These are phyloP conservation scores for Orchesella flavescens DNA, from an alignment of 2,888 invertebrate genomes.

Conservation along the genomic window DNA sequence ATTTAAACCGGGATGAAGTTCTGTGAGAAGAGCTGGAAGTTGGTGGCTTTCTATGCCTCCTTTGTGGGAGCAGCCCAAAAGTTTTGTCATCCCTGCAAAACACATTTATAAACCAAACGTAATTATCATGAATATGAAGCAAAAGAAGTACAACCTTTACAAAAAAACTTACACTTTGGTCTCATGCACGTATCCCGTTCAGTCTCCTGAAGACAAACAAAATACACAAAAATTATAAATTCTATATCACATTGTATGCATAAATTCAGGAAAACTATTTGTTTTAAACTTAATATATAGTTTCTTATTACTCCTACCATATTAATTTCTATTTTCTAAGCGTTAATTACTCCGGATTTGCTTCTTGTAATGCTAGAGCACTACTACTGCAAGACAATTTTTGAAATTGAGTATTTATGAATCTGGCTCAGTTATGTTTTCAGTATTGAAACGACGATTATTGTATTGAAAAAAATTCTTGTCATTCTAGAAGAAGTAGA, in stretches of 20 bases:
- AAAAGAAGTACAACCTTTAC: neutral
- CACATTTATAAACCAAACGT: neutral
- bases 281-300: no score
- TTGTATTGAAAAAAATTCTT: no score
- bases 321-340: no score
- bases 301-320: no score
- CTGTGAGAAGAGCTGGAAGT: slow-evolving; percentile 37
- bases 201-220: slow-evolving; percentile 40
- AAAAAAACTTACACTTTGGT: slow-evolving; percentile 51
- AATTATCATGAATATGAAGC: neutral
- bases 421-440: no score
- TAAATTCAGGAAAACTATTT: no score
- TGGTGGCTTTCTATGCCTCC: slow-evolving; percentile 46
- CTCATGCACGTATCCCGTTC: slow-evolving; percentile 53
- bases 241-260: no score
- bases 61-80: slow-evolving; percentile 34
- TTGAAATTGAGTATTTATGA: neutral
- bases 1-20: slow-evolving; percentile 40
- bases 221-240: neutral
- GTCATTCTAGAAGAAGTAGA: neutral
- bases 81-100: slow-evolving; percentile 54
- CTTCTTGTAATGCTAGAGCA: neutral
- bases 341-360: no score
- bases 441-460: neutral
- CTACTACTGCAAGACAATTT: neutral